Conservation (phyloP, 2,888 invertebrate genomes). For the Latrodectus hesperus region DNA sequence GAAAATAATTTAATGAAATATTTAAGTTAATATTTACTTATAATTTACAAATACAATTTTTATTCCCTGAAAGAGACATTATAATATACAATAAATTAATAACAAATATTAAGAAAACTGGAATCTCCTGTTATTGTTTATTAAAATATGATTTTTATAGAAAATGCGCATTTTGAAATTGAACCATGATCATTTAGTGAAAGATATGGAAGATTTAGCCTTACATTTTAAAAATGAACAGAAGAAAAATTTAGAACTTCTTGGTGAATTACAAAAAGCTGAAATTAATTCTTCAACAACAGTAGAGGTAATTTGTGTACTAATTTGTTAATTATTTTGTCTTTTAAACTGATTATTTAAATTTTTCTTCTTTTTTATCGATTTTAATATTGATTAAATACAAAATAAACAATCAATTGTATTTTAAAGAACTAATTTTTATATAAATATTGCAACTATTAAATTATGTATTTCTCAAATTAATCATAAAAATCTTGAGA, state of each 20-base stretch:
- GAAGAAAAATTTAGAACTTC: slow-evolving; percentile 73
- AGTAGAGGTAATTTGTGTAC: slow-evolving; percentile 36
- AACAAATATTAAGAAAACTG: too few relatives aligned
- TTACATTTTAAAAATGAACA: slow-evolving; percentile 75
- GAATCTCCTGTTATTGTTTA: background rate
- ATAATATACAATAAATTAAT: too few relatives aligned
- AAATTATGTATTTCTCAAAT: too few relatives aligned
- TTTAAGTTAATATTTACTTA: too few relatives aligned
- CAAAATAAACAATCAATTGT: background rate
- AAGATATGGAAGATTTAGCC: slow-evolving; percentile 75
- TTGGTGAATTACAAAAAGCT: slow-evolving; percentile 73
- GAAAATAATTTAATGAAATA: too few relatives aligned
- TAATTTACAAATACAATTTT: too few relatives aligned
- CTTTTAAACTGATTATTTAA: background rate
- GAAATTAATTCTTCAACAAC: slow-evolving; percentile 37
- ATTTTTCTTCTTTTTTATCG: background rate
- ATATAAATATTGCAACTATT: too few relatives aligned
- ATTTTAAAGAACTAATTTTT: too few relatives aligned
- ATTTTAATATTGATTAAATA: background rate
- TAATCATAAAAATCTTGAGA: too few relatives aligned
- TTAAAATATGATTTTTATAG: slow-evolving; percentile 71
- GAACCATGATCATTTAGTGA: slow-evolving; percentile 74
- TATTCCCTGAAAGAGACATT: too few relatives aligned
- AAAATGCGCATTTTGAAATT: slow-evolving; percentile 74
- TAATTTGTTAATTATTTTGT: background rate